These are phyloP conservation scores for Synergus itoensis DNA, from an alignment of 2,888 invertebrate species.

Conservation along the genomic window DNA sequence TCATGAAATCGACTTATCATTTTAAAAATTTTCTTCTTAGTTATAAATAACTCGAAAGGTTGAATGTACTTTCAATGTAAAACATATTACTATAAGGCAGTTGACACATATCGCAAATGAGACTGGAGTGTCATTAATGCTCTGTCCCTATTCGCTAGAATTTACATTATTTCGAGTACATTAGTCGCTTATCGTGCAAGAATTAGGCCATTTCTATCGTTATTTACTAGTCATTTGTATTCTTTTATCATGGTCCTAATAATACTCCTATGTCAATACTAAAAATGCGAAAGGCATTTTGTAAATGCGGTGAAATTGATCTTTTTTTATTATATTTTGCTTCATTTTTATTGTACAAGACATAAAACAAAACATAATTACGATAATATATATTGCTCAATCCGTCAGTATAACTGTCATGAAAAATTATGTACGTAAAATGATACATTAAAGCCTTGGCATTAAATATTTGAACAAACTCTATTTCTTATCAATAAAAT, in stretches of 20 bases:
- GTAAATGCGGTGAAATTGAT: background rate
- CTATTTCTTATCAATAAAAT: background rate
- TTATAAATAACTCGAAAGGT: slow-evolving; percentile 6
- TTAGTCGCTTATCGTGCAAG: slow-evolving; percentile 33
- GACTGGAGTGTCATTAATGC: slow-evolving; percentile 32
- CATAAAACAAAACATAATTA: background rate
- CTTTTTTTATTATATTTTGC: background rate
- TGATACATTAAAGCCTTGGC: background rate
- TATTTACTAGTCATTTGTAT: slow-evolving; percentile 10
- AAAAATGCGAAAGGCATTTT: slow-evolving; percentile 20
- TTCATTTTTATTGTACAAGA: background rate
- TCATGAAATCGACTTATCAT: background rate
- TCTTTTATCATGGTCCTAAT: slow-evolving; percentile 12
- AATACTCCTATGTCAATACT: background rate
- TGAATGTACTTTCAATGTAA: slow-evolving; percentile 10
- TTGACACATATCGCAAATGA: slow-evolving; percentile 29
- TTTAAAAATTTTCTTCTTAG: background rate
- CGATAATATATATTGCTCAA: background rate
- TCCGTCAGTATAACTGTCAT: background rate
- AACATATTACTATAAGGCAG: background rate
- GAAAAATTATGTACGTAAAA: background rate
- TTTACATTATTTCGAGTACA: slow-evolving; percentile 12
- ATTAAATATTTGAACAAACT: background rate
- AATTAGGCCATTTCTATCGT: slow-evolving; percentile 16
- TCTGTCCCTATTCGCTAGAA: background rate